phyloP scores from a whole-genome alignment of 1,140 invertebrate species.

The Eupeodes corollae region DNA sequence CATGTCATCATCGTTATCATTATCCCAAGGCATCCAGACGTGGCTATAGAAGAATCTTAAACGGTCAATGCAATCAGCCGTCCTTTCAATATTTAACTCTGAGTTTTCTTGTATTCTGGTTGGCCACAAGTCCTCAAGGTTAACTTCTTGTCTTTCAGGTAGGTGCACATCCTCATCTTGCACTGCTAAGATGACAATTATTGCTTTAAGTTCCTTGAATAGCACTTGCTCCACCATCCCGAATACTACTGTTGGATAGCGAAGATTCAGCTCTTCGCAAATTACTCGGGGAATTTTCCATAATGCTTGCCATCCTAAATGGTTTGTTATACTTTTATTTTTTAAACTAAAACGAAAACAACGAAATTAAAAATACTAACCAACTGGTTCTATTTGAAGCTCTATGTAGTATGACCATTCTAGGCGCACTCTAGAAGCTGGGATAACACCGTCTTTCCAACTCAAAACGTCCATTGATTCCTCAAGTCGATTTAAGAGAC shows the following conservation, averaged over 20 bases:
- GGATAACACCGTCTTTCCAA: slow-evolving; percentile 33
- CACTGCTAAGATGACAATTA: slow-evolving; percentile 42
- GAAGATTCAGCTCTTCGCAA: slow-evolving; percentile 45
- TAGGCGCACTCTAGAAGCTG: slow-evolving; percentile 40
- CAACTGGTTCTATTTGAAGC: slow-evolving; percentile 42
- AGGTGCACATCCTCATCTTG: slow-evolving; percentile 47
- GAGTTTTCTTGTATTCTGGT: slow-evolving; percentile 43
- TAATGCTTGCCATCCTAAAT: slow-evolving; percentile 46
- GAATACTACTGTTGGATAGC: slow-evolving; percentile 47
- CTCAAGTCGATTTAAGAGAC: slow-evolving; percentile 41
- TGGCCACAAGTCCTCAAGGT: slow-evolving; percentile 46
- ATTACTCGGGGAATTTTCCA: slow-evolving; percentile 50
- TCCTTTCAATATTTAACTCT: slow-evolving; percentile 36
- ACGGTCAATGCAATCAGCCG: slow-evolving; percentile 42
- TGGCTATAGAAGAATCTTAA: slow-evolving; percentile 49
- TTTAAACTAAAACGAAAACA: not conserved
- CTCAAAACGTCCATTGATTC: slow-evolving; percentile 44
- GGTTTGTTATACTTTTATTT: not conserved
- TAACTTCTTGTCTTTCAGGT: slow-evolving; percentile 45
- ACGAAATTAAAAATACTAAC: slow-evolving; percentile 11
- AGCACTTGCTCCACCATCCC: slow-evolving; percentile 43
- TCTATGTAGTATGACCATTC: slow-evolving; percentile 48
- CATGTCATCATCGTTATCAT: slow-evolving; percentile 44
- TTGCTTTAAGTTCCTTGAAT: slow-evolving; percentile 39
- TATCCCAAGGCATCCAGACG: slow-evolving; percentile 53